Evolutionary conservation across 2,113 vertebrate species (phyloP), one percentile per base, ranked within the genome.

Genomic region (Arothron firmamentum): DNA sequence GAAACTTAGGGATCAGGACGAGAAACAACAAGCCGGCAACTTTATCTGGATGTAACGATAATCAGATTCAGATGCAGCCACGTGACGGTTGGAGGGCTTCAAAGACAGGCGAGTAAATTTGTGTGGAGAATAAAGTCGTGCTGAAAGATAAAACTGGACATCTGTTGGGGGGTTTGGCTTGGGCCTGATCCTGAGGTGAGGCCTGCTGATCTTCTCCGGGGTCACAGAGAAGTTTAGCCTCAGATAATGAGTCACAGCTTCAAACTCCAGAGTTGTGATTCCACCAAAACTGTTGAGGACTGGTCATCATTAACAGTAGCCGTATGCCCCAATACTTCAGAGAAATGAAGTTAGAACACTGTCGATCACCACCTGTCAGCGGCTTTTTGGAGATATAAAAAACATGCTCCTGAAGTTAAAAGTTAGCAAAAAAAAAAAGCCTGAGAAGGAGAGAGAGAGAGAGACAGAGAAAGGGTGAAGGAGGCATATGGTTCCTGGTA

Each of bases 201-300:
- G 59, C 50, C 43, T 49, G 45, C 50, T 46, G 16, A 59, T 59
- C 58, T 48, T 52, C 5, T 47, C 56, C n/a, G 9, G 2, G 25
- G 54, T 68, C 41, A 57, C n/a, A 17, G 52, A 56, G 47, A 60
- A 18, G 17, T 15, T 8, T 3, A 53, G 45, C 46, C 50, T 28
- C 51, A 47, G 9, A 49, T 51, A 63, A 67, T 59, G 43, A 17
- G 25, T 54, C 15, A 74, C 65, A 74, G 50, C 49, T 67, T 62
- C 18, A 38, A 38, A 38, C 34, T 38, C 34, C 34, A 38, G 34
- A 38, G 34, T 10, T 38, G 34, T 11, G 11, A 12, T 38, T 38
- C 9, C 12, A 45, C 43, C 13, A 16, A 16, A 45, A 15, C 43
- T 45, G 43, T 15, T 17, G 43, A 17, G 10, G n/a, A n/a, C 45